Conservation (phyloP, 2,797 vertebrate species). For the Catostomus latipinnis region DNA sequence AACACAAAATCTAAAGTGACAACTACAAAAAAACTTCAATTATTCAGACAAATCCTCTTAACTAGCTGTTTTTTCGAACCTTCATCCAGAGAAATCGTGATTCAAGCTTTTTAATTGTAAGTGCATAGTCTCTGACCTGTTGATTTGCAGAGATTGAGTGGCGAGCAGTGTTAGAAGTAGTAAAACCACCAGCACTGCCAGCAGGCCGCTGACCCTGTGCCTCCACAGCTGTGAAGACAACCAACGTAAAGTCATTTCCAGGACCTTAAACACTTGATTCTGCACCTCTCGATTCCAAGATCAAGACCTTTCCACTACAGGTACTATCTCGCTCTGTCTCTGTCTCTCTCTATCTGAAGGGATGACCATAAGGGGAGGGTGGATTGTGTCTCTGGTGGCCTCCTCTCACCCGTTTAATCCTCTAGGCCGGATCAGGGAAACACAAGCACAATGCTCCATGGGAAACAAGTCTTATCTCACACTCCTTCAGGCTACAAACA, state of each 20-base stretch:
- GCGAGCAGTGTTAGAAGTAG: constrained; percentile 52
- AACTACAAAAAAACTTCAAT: too few relatives aligned
- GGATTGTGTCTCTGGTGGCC: not conserved
- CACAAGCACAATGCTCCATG: not conserved
- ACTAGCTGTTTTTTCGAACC: too few relatives aligned
- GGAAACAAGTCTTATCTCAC: too few relatives aligned
- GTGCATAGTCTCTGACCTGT: constrained; percentile 32
- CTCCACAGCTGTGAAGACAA: constrained; percentile 42
- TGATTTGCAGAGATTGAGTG: constrained; percentile 40
- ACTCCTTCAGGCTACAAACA: too few relatives aligned
- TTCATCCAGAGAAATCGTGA: too few relatives aligned
- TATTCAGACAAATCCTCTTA: too few relatives aligned
- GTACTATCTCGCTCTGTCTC: too few relatives aligned
- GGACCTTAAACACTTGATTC: not conserved
- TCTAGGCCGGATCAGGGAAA: constrained; percentile 15
- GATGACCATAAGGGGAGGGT: not conserved
- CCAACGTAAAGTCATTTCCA: constrained; percentile 52
- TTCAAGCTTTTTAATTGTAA: not conserved
- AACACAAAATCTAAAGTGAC: too few relatives aligned
- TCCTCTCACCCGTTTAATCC: constrained; percentile 10
- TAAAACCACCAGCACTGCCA: constrained; percentile 44
- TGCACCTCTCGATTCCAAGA: not conserved
- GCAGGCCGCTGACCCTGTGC: constrained; percentile 36
- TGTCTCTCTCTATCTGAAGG: not conserved
- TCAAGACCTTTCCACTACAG: too few relatives aligned